Evolutionary conservation across 2,888 invertebrate species (phyloP).

Genomic region (Ochropleura plecta): DNA sequence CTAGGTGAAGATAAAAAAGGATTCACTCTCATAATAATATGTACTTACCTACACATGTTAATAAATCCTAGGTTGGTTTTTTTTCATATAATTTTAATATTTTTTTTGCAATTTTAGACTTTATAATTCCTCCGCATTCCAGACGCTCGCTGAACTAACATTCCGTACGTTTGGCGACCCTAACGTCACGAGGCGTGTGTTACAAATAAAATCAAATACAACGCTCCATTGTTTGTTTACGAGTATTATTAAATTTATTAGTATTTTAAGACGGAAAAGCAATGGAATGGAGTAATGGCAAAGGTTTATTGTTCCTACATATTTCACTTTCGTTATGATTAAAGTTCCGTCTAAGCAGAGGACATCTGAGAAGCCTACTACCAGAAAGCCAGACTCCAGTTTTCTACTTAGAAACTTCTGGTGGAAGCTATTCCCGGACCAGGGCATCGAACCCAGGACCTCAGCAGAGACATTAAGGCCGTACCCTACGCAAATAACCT

Average conservation of each 20-base stretch:
- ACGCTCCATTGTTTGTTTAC: constrained; percentile 5
- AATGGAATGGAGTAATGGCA: no score
- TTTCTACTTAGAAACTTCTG: background rate
- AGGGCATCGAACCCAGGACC: background rate
- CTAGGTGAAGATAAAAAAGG: no score
- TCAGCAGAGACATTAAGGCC: no score
- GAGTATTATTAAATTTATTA: background rate
- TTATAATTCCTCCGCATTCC: background rate
- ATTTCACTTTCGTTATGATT: background rate
- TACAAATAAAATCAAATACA: background rate
- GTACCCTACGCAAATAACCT: no score
- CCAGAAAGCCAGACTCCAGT: background rate
- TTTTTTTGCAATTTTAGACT: background rate
- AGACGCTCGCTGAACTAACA: background rate
- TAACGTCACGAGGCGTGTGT: background rate
- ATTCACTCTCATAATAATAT: no score
- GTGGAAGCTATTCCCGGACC: no score
- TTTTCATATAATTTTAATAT: background rate
- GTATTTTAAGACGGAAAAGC: no score
- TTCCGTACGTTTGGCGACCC: background rate
- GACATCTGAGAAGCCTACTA: background rate
- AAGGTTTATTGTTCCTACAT: background rate
- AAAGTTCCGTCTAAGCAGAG: background rate
- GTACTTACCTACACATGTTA: background rate
- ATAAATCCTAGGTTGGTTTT: background rate